These are phyloP conservation scores for Lycaena phlaeas DNA, from an alignment of 2,888 invertebrate species.

Conservation along the genomic window DNA sequence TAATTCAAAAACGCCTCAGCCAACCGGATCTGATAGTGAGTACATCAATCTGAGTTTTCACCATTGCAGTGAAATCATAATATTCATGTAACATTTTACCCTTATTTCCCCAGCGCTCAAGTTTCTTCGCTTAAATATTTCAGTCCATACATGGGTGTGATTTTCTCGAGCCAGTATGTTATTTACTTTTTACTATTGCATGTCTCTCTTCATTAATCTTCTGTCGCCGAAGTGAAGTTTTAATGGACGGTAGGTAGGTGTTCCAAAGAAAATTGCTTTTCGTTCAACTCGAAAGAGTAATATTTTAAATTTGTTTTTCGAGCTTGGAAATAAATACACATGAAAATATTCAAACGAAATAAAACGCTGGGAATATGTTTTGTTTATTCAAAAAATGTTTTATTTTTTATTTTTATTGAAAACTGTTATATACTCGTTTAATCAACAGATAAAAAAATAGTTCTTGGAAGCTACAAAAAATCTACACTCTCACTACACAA, in stretches of 20 bases:
- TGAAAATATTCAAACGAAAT: too few relatives aligned
- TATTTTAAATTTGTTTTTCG: slow-evolving; percentile 5
- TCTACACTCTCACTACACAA: too few relatives aligned
- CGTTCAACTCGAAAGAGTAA: slow-evolving; percentile 7
- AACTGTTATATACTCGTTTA: too few relatives aligned
- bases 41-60: too few relatives aligned
- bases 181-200: slow-evolving; percentile 8
- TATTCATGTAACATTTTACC: not conserved
- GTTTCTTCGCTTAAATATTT: slow-evolving; percentile 2
- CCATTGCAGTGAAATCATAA: not conserved
- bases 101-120: not conserved
- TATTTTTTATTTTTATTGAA: too few relatives aligned
- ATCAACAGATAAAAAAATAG: too few relatives aligned
- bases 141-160: not conserved
- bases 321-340: slow-evolving; percentile 4
- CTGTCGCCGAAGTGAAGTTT: slow-evolving; percentile 9
- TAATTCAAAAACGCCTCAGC: too few relatives aligned
- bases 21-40: too few relatives aligned
- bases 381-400: too few relatives aligned
- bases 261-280: slow-evolving; percentile 6
- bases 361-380: too few relatives aligned
- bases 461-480: too few relatives aligned
- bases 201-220: slow-evolving; percentile 10
- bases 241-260: slow-evolving; percentile 9
- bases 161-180: not conserved